Evolutionary conservation across 2,888 invertebrate species (phyloP), one percentile per base, ranked within the genome.

Genomic region (Germaria angustata): DNA sequence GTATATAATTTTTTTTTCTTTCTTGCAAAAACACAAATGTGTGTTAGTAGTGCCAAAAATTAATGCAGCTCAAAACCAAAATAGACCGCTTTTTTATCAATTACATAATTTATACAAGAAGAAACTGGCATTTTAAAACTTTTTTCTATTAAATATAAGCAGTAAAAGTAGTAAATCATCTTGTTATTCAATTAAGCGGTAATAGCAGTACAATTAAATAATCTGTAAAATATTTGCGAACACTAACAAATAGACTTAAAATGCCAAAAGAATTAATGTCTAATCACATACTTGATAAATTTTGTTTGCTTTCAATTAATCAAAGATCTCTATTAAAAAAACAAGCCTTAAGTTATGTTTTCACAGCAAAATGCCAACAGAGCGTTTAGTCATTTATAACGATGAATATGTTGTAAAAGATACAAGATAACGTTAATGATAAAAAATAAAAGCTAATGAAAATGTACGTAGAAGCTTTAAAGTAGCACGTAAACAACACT

Each of bases 401-500:
- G 24, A 39, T 69, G 41, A 55, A 68, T 20, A 55, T 68, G 28
- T 51, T 11, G 13, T 13, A 17, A 24, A 17, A 39, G 17, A 46
- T 32, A 20, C n/a, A 32, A 28, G 28, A 44, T 32, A 63, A 46
- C 11, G 24, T 41, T n/a, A 17, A 17, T 24, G 24, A 24, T 41
- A 15, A 8, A 22, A 53, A 53, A 13, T 1, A 13, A 17, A 24
- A 41, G 13, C 8, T 9, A 24, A 41, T 49, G 9, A 68, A n/a
- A 55, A 32, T 20, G 44, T 41, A 15, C 8, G 15, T 28, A 53
- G 51, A 39, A 55, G 78, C 63, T 49, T 49, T 49, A 17, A 17
- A 32, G 39, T 32, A 17, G 71, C 78, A 79, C 71, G 78, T 79
- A 65, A 57, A 53, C 71, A 57, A 57, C 71, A 57, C 44, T 65